Percentiles rank a stretch among this genome's conserved stretches.
phyloP scores from a whole-genome alignment of 2,888 invertebrate species.

The Habroteleia sp. region DNA sequence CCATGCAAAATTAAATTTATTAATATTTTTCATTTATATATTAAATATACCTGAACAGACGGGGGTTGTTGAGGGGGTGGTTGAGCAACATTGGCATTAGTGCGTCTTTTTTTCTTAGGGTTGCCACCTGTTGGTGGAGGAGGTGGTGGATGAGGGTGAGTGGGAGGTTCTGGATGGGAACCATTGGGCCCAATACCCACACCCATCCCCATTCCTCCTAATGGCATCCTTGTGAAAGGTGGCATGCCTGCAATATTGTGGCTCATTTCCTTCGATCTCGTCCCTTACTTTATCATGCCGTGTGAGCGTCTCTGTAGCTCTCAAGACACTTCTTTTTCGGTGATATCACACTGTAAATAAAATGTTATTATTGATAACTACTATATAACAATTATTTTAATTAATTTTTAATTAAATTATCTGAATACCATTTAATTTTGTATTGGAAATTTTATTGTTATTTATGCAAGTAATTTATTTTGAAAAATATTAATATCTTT shows the following conservation, averaged over 20 bases:
- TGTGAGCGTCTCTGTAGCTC: slow-evolving; percentile 73
- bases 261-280: slow-evolving; percentile 84
- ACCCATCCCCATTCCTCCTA: slow-evolving; percentile 85
- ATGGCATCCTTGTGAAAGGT: slow-evolving; percentile 88
- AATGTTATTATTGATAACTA: too few relatives aligned
- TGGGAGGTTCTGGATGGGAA: slow-evolving; percentile 88
- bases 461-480: too few relatives aligned
- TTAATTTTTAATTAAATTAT: too few relatives aligned
- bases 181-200: slow-evolving; percentile 82
- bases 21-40: too few relatives aligned
- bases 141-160: slow-evolving; percentile 85
- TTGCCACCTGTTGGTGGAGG: slow-evolving; percentile 90
- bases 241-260: slow-evolving; percentile 91
- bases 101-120: slow-evolving; percentile 93
- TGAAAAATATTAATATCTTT: too few relatives aligned
- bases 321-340: slow-evolving; percentile 53
- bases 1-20: too few relatives aligned
- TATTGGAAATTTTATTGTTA: too few relatives aligned
- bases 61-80: slow-evolving; percentile 86
- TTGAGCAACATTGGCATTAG: slow-evolving; percentile 87
- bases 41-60: slow-evolving; percentile 82
- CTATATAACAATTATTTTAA: too few relatives aligned
- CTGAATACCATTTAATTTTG: too few relatives aligned
- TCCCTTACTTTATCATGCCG: slow-evolving; percentile 79
- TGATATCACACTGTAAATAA: slow-evolving; percentile 13